Evolutionary conservation across 1,140 invertebrate genomes (phyloP).

Genomic region (Cyphomyrmex costatus): DNA sequence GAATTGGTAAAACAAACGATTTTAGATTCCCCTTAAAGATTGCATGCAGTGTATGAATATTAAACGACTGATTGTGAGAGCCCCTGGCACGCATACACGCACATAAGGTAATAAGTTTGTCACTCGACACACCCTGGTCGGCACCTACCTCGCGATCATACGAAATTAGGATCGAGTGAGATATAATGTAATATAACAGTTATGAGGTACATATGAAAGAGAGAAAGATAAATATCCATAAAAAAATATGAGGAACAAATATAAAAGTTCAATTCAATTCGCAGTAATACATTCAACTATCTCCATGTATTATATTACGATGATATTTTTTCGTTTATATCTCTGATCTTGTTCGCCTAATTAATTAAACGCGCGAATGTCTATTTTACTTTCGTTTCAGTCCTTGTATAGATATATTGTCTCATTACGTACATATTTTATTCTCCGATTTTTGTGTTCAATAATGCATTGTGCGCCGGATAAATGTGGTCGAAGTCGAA

Average conservation of each 20-base stretch:
- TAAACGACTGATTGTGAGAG: constrained; percentile 56
- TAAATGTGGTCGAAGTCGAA: not conserved
- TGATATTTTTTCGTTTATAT: not conserved
- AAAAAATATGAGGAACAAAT: not conserved
- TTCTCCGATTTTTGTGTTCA: not conserved
- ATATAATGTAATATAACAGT: not conserved
- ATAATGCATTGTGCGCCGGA: not conserved
- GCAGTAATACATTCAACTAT: not conserved
- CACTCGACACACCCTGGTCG: constrained; percentile 58
- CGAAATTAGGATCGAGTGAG: constrained; percentile 9
- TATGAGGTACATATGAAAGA: not conserved
- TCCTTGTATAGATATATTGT: not conserved
- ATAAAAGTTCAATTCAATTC: constrained; percentile 21
- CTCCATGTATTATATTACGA: not conserved
- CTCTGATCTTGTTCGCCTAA: not conserved
- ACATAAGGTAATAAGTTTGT: constrained; percentile 51
- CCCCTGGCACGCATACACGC: constrained; percentile 41
- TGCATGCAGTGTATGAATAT: not conserved
- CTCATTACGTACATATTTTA: not conserved
- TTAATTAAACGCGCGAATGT: not conserved
- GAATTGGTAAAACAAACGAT: too few relatives aligned
- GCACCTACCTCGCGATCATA: not conserved
- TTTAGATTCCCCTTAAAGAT: not conserved
- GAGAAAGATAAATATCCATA: not conserved
- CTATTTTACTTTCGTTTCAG: not conserved